Conservation (phyloP, 2,797 vertebrate genomes). For the Potorous gilbertii region DNA sequence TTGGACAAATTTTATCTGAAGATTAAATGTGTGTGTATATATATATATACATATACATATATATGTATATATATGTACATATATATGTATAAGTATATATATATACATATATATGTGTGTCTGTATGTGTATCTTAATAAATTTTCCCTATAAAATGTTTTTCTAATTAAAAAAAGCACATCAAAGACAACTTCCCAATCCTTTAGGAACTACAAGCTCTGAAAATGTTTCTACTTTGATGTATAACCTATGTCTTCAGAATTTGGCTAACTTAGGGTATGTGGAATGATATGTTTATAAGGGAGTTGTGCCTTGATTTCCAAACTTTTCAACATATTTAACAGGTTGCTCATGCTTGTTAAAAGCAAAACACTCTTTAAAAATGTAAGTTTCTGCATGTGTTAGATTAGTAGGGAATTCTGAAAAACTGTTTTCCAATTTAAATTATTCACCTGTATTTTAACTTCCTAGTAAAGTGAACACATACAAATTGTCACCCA, state of each 20-base stretch:
- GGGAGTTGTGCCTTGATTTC: not conserved
- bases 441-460: not conserved
- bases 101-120: not conserved
- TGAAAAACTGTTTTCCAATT: not conserved
- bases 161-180: not conserved
- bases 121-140: not conserved
- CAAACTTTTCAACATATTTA: not conserved
- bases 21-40: not conserved
- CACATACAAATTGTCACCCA: not conserved
- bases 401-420: not conserved
- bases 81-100: too few relatives aligned
- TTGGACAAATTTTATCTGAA: not conserved
- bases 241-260: not conserved
- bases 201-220: not conserved
- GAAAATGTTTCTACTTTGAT: not conserved
- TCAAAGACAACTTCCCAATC: not conserved
- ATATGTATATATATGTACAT: not conserved
- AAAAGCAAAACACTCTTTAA: not conserved
- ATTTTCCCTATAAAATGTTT: not conserved
- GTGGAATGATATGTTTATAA: conserved; percentile 19
- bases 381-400: not conserved
- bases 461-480: not conserved
- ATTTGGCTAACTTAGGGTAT: not conserved
- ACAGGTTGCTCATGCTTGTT: not conserved
- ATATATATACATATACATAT: not conserved